These are phyloP conservation scores for Tenthredo distinguenda DNA, from an alignment of 2,888 invertebrate genomes.

Conservation along the genomic window DNA sequence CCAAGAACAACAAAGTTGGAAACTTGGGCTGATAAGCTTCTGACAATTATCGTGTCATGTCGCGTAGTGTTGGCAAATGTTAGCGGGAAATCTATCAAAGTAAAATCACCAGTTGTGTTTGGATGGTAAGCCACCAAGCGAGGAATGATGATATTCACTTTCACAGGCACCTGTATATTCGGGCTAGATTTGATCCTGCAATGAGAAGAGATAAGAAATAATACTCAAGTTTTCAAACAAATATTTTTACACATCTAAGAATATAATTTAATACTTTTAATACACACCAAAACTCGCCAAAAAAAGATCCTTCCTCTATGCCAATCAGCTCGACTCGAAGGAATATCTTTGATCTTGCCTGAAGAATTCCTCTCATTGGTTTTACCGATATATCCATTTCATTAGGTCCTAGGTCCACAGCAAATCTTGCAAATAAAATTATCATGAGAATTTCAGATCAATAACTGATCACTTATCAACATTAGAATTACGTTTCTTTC, in stretches of 20 bases:
- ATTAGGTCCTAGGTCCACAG: constrained; percentile 77
- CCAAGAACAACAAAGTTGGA: constrained; percentile 76
- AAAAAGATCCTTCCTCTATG: constrained; percentile 71
- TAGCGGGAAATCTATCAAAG: constrained; percentile 76
- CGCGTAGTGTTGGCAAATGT: constrained; percentile 74
- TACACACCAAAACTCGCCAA: constrained; percentile 77
- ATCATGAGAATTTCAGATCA: background rate
- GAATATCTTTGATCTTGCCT: constrained; percentile 62
- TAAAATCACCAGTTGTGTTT: constrained; percentile 73
- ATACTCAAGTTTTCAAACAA: background rate
- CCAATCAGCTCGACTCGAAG: constrained; percentile 76
- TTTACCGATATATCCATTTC: constrained; percentile 75
- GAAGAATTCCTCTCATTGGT: constrained; percentile 75
- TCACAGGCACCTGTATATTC: constrained; percentile 65
- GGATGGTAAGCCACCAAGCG: constrained; percentile 74
- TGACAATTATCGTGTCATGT: constrained; percentile 73
- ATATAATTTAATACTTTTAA: background rate
- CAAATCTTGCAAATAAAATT: constrained; percentile 67
- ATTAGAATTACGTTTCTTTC: background rate
- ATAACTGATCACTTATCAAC: background rate
- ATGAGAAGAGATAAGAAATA: background rate
- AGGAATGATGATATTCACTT: constrained; percentile 71
- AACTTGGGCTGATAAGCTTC: constrained; percentile 76
- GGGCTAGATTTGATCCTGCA: constrained; percentile 67
- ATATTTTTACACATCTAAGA: background rate